Conservation (phyloP, 2,113 vertebrate species). For the Plecotus auritus region DNA sequence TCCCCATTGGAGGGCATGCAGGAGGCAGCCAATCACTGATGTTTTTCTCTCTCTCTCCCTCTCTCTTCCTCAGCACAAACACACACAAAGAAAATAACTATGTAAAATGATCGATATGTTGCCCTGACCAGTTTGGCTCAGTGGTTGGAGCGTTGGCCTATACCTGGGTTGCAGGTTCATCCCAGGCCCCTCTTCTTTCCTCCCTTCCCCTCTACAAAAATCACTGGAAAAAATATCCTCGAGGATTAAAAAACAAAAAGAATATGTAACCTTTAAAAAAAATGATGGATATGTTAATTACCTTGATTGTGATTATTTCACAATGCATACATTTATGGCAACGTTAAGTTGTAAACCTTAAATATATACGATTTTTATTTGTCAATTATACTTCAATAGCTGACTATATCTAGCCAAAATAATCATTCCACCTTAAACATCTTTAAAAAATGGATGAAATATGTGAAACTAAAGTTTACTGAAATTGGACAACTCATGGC, state of each 20-base stretch:
- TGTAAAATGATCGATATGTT: not conserved
- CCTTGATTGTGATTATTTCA: not conserved
- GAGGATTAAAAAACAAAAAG: too few species aligned
- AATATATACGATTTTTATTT: not conserved
- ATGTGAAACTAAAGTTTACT: not conserved
- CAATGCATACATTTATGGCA: not conserved
- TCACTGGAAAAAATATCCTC: too few species aligned
- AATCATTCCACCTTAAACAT: not conserved
- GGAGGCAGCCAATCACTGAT: too few species aligned
- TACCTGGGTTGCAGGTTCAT: too few species aligned
- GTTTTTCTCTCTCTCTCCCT: too few species aligned
- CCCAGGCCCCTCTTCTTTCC: too few species aligned
- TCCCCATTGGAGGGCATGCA: too few species aligned
- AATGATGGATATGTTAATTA: not conserved
- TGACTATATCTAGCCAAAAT: not conserved
- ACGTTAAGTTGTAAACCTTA: not conserved
- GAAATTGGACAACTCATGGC: not conserved
- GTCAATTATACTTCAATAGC: not conserved
- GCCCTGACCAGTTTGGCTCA: too few species aligned
- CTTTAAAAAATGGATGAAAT: not conserved
- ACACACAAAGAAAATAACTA: not conserved
- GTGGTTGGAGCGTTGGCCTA: too few species aligned
- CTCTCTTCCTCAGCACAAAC: not conserved
- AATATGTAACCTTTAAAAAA: not conserved
- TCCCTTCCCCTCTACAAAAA: too few species aligned